Evolutionary conservation across 2,113 vertebrate species (phyloP).

Genomic region (Diphyllodes magnificus): DNA sequence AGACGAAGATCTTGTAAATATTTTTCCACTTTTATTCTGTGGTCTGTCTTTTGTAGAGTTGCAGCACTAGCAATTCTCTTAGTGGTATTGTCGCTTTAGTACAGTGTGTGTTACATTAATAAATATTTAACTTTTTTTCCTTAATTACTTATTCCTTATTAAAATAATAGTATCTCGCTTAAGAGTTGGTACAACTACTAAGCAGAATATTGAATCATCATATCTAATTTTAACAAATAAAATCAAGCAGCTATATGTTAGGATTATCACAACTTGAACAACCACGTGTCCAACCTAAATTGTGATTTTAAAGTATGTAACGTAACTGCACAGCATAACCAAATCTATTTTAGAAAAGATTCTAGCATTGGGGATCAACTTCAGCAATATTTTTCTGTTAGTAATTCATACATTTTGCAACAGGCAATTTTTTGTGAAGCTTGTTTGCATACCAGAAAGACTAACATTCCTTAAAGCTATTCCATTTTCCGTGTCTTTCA

Average conservation of each 20-base stretch:
- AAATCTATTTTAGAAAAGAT: not conserved
- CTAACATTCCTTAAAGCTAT: not conserved
- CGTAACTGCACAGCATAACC: not conserved
- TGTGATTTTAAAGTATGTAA: not conserved
- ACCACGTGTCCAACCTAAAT: not conserved
- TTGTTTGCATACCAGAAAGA: not conserved
- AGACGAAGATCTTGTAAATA: not conserved
- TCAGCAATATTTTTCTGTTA: not conserved
- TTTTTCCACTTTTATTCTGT: not conserved
- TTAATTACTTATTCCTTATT: not conserved
- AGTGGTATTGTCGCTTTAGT: not conserved
- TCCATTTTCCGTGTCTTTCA: not conserved
- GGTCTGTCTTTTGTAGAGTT: not conserved
- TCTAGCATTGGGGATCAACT: not conserved
- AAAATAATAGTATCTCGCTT: not conserved
- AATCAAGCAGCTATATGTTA: not conserved
- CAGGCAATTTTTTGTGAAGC: not conserved
- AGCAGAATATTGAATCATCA: not conserved
- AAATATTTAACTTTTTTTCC: not conserved
- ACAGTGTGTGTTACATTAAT: not conserved
- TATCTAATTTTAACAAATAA: not conserved
- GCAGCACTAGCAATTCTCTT: not conserved
- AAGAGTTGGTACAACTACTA: not conserved
- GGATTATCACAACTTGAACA: not conserved
- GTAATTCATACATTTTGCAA: constrained; percentile 16